Conservation (phyloP, 2,113 vertebrate genomes). For the Mandrillus leucophaeus region DNA sequence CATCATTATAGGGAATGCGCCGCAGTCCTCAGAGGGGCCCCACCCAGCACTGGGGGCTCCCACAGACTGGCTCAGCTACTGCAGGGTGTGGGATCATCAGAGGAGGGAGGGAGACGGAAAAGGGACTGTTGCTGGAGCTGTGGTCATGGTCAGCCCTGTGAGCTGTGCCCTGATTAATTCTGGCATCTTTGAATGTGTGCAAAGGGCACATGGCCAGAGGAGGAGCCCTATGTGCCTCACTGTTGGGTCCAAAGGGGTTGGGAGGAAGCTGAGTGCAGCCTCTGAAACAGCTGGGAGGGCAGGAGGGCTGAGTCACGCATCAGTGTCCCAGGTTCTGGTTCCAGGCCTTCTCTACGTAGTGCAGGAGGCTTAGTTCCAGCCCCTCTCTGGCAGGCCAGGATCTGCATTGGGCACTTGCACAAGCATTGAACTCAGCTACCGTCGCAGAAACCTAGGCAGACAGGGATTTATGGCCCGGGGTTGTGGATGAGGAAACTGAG, state of each 20-base stretch:
- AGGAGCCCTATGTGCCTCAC: not conserved
- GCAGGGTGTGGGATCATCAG: not conserved
- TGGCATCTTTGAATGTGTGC: not conserved
- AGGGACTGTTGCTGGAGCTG: not conserved
- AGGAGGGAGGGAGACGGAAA: not conserved
- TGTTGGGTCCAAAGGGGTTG: not conserved
- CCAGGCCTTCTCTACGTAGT: rapidly evolving
- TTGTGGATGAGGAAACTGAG: not conserved
- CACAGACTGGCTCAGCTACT: rapidly evolving
- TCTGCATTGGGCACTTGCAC: rapidly evolving
- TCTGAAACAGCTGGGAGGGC: not conserved
- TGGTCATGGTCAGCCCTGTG: rapidly evolving
- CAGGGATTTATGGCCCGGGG: not conserved
- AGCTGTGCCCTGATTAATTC: not conserved
- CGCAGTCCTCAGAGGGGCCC: not conserved
- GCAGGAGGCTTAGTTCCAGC: rapidly evolving
- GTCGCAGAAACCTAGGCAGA: not conserved
- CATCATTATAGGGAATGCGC: slow-evolving; percentile 23
- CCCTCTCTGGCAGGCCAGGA: rapidly evolving
- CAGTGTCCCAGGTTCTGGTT: no score
- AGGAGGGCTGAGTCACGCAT: not conserved
- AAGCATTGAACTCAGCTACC: rapidly evolving
- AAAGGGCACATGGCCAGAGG: rapidly evolving
- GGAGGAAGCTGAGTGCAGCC: not conserved
- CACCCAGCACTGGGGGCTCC: not conserved